Percentiles rank a stretch among this genome's conserved stretches.
Evolutionary conservation across 2,113 vertebrate species (phyloP).

Genomic region (Naja naja): DNA sequence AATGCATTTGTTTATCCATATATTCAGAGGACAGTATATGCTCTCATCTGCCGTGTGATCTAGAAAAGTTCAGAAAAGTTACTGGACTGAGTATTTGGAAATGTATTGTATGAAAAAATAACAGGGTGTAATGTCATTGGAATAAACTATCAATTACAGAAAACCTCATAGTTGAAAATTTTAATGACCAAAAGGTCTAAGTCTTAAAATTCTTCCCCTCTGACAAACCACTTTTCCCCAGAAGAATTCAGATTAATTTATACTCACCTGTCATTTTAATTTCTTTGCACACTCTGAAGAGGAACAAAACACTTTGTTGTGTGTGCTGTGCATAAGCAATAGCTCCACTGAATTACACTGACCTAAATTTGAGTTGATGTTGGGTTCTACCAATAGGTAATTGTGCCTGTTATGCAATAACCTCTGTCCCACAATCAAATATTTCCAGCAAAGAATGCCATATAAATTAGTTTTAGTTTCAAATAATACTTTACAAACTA

Average conservation of each 20-base stretch:
- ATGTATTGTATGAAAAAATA: background rate
- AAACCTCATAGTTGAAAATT: background rate
- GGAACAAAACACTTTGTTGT: constrained; percentile 47
- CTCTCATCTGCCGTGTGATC: background rate
- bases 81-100: background rate
- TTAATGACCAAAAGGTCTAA: constrained; percentile 32
- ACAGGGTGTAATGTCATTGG: background rate
- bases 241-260: constrained; percentile 37
- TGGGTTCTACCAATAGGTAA: background rate
- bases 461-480: background rate
- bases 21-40: background rate
- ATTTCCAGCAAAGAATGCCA: background rate
- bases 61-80: background rate
- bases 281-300: constrained; percentile 41
- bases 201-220: constrained; percentile 24
- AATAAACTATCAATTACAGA: background rate
- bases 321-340: constrained; percentile 30
- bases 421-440: background rate
- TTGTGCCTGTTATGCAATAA: background rate
- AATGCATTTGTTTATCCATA: background rate
- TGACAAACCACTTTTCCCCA: constrained; percentile 9
- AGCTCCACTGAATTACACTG: background rate
- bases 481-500: constrained; percentile 17
- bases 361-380: constrained; percentile 5
- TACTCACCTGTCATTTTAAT: constrained; percentile 35